Evolutionary conservation across 1,140 invertebrate genomes (phyloP).

Genomic region (Amyelois transitella): DNA sequence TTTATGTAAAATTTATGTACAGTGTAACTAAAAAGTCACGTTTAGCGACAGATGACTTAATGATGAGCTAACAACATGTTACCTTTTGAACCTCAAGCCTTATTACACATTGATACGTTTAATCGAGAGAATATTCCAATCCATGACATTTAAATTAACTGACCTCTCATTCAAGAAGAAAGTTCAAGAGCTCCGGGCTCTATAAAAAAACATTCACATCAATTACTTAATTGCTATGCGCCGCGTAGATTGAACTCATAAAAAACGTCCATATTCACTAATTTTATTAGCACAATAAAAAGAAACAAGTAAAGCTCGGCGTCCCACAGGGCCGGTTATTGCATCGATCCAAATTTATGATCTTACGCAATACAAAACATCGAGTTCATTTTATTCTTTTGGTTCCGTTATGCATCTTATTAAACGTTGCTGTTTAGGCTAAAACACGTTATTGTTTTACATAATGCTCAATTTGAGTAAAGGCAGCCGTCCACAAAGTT

Average conservation of each 20-base stretch:
- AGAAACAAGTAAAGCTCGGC: conserved; percentile 20
- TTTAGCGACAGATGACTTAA: too few species aligned
- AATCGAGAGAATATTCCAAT: too few species aligned
- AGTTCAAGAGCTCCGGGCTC: not conserved
- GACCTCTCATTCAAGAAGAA: not conserved
- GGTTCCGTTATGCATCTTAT: conserved; percentile 33
- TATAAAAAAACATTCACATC: not conserved
- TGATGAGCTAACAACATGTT: too few species aligned
- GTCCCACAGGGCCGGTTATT: conserved; percentile 22
- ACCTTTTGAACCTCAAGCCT: too few species aligned
- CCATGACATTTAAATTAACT: not conserved
- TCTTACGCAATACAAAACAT: conserved; percentile 35
- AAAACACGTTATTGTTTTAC: conserved; percentile 18
- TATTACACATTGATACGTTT: too few species aligned
- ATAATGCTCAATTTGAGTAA: conserved; percentile 2
- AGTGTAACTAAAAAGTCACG: too few species aligned
- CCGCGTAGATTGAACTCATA: not conserved
- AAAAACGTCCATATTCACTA: conserved; percentile 2
- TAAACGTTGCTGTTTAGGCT: conserved; percentile 24
- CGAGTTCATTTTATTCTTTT: conserved; percentile 29
- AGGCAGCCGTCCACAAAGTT: not conserved
- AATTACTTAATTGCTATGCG: not conserved
- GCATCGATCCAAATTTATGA: conserved; percentile 25
- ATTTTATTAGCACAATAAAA: conserved; percentile 19
- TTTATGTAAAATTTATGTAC: too few species aligned